Conservation (phyloP, 1,140 invertebrate species). For the Heliconius nattereri region DNA sequence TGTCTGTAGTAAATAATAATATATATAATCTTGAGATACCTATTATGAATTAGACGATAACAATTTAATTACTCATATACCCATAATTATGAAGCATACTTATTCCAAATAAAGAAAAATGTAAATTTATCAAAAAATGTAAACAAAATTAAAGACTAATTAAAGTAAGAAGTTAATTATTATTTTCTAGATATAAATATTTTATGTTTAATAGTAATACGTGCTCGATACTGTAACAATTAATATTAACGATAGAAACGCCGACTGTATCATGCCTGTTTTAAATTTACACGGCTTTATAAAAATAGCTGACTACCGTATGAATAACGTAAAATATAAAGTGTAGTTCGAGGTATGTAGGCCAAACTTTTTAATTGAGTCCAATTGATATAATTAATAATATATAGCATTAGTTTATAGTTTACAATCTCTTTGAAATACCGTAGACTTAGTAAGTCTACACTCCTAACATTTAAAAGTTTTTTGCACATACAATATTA, state of each 20-base stretch:
- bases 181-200: not conserved
- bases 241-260: not conserved
- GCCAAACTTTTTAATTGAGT: not conserved
- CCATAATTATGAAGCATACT: too few relatives aligned
- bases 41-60: too few relatives aligned
- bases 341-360: not conserved
- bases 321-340: slow-evolving; percentile 7
- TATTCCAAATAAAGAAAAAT: too few relatives aligned
- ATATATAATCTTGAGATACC: too few relatives aligned
- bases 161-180: not conserved
- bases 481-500: too few relatives aligned
- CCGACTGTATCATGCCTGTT: not conserved
- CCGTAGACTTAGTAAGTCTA: not conserved
- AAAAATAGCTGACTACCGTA: slow-evolving; percentile 10
- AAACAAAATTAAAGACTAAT: not conserved
- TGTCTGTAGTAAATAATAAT: too few relatives aligned
- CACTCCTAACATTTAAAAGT: too few relatives aligned
- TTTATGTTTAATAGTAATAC: not conserved
- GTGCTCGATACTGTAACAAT: not conserved
- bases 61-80: too few relatives aligned
- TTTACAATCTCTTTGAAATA: not conserved
- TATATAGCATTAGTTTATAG: not conserved
- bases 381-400: slow-evolving; percentile 8
- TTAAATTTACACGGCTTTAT: not conserved
- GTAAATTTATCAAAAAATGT: too few relatives aligned